Evolutionary conservation across 2,888 invertebrate genomes (phyloP).

Genomic region (Drosophila flavopinicola): DNA sequence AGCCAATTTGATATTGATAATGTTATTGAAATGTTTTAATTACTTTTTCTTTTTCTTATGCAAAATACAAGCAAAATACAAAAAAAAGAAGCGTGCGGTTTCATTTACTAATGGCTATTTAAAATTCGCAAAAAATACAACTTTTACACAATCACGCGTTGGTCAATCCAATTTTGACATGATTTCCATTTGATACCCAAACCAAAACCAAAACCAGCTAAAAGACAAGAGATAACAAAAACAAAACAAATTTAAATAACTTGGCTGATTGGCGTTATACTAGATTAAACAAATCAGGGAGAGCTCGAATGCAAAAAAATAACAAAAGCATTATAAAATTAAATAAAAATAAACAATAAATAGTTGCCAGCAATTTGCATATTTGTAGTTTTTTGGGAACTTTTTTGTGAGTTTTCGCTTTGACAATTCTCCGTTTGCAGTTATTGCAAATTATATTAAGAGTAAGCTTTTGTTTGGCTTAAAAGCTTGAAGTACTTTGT

Average conservation of each 20-base stretch:
- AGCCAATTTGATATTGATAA: constrained; percentile 55
- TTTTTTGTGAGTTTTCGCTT: constrained; percentile 15
- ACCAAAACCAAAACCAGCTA: not conserved
- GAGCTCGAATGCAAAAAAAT: constrained; percentile 29
- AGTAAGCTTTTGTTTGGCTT: not conserved
- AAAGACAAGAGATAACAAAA: not conserved
- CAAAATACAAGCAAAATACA: constrained; percentile 11
- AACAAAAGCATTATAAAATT: constrained; percentile 16
- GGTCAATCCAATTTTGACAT: constrained; percentile 37
- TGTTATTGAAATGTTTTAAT: constrained; percentile 49
- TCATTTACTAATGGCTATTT: constrained; percentile 26
- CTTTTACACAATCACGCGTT: constrained; percentile 49
- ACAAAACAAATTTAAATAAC: not conserved
- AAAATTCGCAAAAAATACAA: constrained; percentile 41
- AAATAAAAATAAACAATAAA: constrained; percentile 10
- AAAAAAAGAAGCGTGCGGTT: constrained; percentile 15
- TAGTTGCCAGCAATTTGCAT: constrained; percentile 20
- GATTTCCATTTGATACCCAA: constrained; percentile 24
- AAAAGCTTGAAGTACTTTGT: not conserved
- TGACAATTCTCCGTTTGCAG: constrained; percentile 13
- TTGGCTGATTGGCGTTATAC: constrained; percentile 11
- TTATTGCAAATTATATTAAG: not conserved
- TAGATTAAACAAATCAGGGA: constrained; percentile 34
- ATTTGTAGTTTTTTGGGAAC: constrained; percentile 2
- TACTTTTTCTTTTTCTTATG: constrained; percentile 8